Base-by-base conservation (phyloP, 2,888 invertebrate genomes). In the Agrotis segetum region DNA sequence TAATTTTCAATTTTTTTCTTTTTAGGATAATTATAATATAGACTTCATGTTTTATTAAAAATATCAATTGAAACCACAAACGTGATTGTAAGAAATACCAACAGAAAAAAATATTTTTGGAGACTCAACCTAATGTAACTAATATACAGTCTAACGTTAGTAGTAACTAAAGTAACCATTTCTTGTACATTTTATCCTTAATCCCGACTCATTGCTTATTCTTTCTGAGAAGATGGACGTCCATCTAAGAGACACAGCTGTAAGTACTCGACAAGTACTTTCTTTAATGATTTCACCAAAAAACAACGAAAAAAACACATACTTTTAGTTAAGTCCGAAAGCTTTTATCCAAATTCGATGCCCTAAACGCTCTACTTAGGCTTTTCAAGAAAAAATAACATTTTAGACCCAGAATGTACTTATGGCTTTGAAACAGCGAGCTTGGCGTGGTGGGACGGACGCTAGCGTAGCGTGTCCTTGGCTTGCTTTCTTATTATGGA, bases 311-410 rank as follows among this genome's bases (percentile, higher is more conserved):
- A 69, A 74, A 72, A 64, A 63, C n/a, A 71, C 60, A 70, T 50
- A 61, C 49, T 49, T 75, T 68, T 53, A 69, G 66, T 67, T 55
- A 71, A 72, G 34, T 60, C 67, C 24, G 53, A 59, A 81, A 40
- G 74, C 77, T 83, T 83, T 79, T 83, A 83, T 83, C 70, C 66
- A 76, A 83, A 79, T 69, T 79, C 61, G 64, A 74, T 55, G 73
- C 49, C 67, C 59, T 71, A 69, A 78, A 71, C 50, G 67, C 46
- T 68, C 59, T 63, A 72, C 55, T 60, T 44, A 60, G 67, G 55
- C 58, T 62, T 59, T 55, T 69, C 66, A 40, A 46, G 29, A 58
- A 76, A 72, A 70, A 72, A 72, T 66, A 65, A 63, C 68, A 68
- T 74, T 74, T 71, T 53, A 68, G 66, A 59, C 24, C 49, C 17